phyloP scores from a whole-genome alignment of 1,140 invertebrate genomes.

The Zaprionus nigranus region DNA sequence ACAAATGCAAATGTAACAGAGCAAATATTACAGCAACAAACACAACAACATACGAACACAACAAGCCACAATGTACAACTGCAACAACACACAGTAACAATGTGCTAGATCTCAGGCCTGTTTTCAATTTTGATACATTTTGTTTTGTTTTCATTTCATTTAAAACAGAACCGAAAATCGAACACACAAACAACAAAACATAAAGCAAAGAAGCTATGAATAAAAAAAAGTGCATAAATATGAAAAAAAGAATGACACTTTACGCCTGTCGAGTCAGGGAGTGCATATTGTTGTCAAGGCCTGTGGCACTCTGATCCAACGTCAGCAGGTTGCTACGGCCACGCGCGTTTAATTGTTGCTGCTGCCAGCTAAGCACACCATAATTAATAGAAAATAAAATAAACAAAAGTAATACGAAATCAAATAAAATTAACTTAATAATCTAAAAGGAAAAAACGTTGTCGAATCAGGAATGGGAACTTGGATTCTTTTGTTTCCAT shows the following conservation, averaged over 20 bases:
- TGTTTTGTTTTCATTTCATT: not conserved
- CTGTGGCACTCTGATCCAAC: constrained; percentile 59
- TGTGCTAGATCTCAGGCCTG: not conserved
- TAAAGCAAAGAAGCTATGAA: constrained; percentile 34
- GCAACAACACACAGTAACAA: constrained; percentile 4
- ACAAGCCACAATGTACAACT: constrained; percentile 18
- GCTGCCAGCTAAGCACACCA: constrained; percentile 40
- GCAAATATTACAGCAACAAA: constrained; percentile 10
- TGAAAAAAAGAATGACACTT: constrained; percentile 63
- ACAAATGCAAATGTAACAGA: constrained; percentile 19
- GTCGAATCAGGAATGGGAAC: constrained; percentile 29
- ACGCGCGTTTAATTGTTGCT: constrained; percentile 57
- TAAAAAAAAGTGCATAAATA: constrained; percentile 36
- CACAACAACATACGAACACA: not conserved
- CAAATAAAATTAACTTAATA: constrained; percentile 28
- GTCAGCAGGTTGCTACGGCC: constrained; percentile 55
- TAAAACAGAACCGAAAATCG: not conserved
- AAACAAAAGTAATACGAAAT: constrained; percentile 45
- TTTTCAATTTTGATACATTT: not conserved
- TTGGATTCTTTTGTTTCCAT: not conserved
- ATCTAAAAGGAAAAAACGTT: not conserved
- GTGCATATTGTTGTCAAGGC: constrained; percentile 50
- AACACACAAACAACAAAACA: constrained; percentile 28
- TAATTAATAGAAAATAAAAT: constrained; percentile 49
- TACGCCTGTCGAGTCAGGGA: constrained; percentile 81